Base-by-base conservation (phyloP, 2,113 vertebrate species). In the Saguinus midas region DNA sequence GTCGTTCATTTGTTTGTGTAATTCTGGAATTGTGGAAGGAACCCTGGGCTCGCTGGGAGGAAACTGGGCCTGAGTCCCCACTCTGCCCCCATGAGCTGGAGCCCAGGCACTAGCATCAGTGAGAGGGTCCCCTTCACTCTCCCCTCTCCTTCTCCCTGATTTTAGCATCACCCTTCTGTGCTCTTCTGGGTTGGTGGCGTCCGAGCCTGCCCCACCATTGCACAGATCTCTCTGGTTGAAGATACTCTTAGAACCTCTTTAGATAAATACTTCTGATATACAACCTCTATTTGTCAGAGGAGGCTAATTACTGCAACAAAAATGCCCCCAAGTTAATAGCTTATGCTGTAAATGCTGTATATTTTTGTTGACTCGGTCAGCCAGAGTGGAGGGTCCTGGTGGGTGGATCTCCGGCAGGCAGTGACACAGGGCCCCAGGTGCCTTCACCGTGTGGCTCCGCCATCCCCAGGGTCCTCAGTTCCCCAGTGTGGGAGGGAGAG, bases 371-470 rank as follows among this genome's bases (percentile, higher is more conserved):
- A 29, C 1, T 6, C 4, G 5, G 6, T 66, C 16, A 45, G 1
- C n/a, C 55, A 17, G 10, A 4, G 6, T 8, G 10, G 73, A 20
- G 29, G 57, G 35, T 20, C 35, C 50, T 10, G 27, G 66, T 8
- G 40, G 29, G 11, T 20, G 18, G 94, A 17, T 21, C 68, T 61
- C 50, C 32, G 0, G 21, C 20, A 3, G 37, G 11, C 0, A 2
- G 45, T 32, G 37, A 40, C 2, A 0, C 0, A 0, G 64, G 75
- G 61, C n/a, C 64, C 37, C 14, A 1, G 50, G 66, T 0, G 0
- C 21, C 57, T 35, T 29, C 2, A 1, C n/a, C 61, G 1, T 6
- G 43, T 0, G 1, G 43, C 37, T 43, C 43, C 66, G 50, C 35
- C 1, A 0, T 25, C 35, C 20, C 18, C 68, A 14, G 8, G 13